These are phyloP conservation scores for Hyperoplus immaculatus DNA, from an alignment of 2,797 vertebrate species.

Conservation along the genomic window DNA sequence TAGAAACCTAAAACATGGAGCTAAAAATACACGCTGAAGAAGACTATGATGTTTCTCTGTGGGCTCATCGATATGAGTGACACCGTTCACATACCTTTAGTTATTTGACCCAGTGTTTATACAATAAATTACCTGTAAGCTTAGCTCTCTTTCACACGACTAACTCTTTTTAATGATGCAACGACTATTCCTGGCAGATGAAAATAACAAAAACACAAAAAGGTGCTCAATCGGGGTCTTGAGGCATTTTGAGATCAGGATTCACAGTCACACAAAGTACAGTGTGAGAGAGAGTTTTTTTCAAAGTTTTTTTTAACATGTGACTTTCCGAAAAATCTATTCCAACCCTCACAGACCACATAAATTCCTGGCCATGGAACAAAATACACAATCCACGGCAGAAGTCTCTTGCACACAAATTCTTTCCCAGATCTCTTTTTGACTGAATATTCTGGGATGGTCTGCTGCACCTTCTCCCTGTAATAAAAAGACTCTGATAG, in stretches of 20 bases:
- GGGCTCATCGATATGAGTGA: background rate
- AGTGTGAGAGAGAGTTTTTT: background rate
- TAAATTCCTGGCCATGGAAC: constrained; percentile 70
- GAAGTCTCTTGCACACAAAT: constrained; percentile 54
- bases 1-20: constrained; percentile 4
- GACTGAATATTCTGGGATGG: constrained; percentile 53
- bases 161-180: constrained; percentile 60
- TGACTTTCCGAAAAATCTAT: constrained; percentile 60
- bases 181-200: constrained; percentile 55
- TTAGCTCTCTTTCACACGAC: constrained; percentile 53
- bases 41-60: background rate
- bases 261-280: constrained; percentile 59
- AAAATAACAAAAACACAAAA: constrained; percentile 34
- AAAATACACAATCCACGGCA: constrained; percentile 70
- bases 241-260: constrained; percentile 49
- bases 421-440: constrained; percentile 57
- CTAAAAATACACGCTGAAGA: background rate
- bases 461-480: constrained; percentile 38
- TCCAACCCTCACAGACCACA: constrained; percentile 76
- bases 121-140: constrained; percentile 1
- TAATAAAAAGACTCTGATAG: constrained; percentile 34
- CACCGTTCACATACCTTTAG: background rate
- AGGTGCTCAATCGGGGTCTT: constrained; percentile 51
- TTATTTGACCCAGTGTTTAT: constrained; percentile 6
- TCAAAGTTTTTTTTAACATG: constrained; percentile 30